Base-by-base conservation (phyloP, 2,113 vertebrate species). In the Lynx canadensis region DNA sequence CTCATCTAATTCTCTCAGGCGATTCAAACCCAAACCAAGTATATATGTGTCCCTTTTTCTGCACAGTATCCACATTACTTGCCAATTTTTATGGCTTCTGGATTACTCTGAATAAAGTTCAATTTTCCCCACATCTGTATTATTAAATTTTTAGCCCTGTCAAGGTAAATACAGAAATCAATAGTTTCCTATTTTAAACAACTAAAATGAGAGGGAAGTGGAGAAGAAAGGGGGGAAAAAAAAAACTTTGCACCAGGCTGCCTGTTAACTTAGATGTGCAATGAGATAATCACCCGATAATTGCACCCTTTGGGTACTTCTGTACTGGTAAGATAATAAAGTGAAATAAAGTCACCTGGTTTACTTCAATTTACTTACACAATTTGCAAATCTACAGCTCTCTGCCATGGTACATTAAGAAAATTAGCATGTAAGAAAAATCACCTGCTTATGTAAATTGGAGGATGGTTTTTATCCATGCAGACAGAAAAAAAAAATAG, bases 361-460 rank as follows among this genome's bases (percentile, higher is more conserved):
- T 98, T 98, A 95, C 90, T 97, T 97, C 92, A 97, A 94, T 96
- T 97, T 96, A 97, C 86, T 97, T 94, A 92, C 27, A 97, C 80
- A 95, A 96, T 95, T 92, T 97, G 94, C 93, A 98, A 95, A 96
- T 95, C 88, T 92, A 80, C 55, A 89, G 85, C 45, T 91, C 80
- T 93, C 57, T 96, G 90, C 95, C 83, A 95, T 45, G 88, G 88
- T 91, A 91, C 85, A 95, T 97, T 97, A 98, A 95, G 95, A 95
- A 97, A 97, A 98, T 98, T 95, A 98, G 91, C 94, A 96, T 94
- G 85, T 85, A 94, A 96, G 97, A 98, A 97, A 97, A 98, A 98
- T 89, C 87, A 98, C 96, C 97, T 97, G 93, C 94, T 98, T 97
- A 98, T 97, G 91, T 95, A 97, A 98, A 98, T 74, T 94, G 80